Evolutionary conservation across 1,140 invertebrate species (phyloP), one percentile per base, ranked within the genome.

Genomic region (Bathynomus jamesi): DNA sequence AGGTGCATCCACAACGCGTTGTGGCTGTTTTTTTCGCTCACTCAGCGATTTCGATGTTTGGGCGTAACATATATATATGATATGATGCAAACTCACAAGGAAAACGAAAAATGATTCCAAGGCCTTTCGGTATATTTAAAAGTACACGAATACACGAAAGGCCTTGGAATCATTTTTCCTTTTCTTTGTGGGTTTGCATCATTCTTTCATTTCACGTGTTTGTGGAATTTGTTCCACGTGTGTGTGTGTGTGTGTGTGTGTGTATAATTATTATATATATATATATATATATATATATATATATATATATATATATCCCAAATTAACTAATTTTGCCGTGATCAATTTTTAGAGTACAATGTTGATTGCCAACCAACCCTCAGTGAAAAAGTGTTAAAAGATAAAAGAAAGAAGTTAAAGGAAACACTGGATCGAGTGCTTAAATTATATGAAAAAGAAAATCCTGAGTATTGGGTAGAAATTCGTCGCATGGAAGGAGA

Each of bases 311-410:
- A 63, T 63, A 63, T 63, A 63, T 63, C n/a, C 27, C n/a, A 24
- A 63, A 11, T 29, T 25, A 28, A 28, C 4, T 65, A 25, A 11
- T 13, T 63, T 3, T 63, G 3, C 2, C 3, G n/a, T 24, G n/a
- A 63, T 63, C n/a, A 24, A 24, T n/a, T 65, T 70, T 11, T 62
- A 70, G 69, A 70, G 31, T 70, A 70, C 69, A 70, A 70, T 63
- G 69, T 70, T 10, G 69, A 70, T 27, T 40, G 46, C 13, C 69
- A 40, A 4, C 95, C 95, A 31, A 91, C 92, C 17, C 82, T 98
- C 3, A 97, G 95, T 85, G 95, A 97, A 80, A 97, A 95, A 86
- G 95, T 98, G n/a, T 83, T 98, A 65, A 94, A 95, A 83, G 95
- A 98, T 79, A 98, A 98, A 84, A 85, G 95, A 77, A 95, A 95